Evolutionary conservation across 2,113 vertebrate species (phyloP).

Genomic region (Dendropsophus ebraccatus): DNA sequence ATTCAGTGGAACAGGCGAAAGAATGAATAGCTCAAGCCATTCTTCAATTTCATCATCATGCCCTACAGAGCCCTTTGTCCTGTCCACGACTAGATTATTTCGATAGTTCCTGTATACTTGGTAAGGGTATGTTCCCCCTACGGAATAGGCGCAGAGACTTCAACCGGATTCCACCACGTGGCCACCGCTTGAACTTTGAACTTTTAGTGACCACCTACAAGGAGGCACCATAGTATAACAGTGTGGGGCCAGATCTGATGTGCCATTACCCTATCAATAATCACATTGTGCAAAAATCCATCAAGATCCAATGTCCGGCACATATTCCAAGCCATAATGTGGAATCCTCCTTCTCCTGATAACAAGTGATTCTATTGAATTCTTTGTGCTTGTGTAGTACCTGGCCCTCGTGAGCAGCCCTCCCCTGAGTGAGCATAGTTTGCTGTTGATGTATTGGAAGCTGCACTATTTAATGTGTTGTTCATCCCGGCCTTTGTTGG

Average conservation of each 20-base stretch:
- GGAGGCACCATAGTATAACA: too few species aligned
- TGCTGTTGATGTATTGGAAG: neutral
- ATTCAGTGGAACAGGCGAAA: neutral
- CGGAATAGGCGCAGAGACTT: too few species aligned
- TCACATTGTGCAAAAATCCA: too few species aligned
- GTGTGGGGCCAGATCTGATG: too few species aligned
- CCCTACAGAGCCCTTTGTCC: neutral
- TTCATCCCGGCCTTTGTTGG: conserved; percentile 3
- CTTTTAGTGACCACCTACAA: too few species aligned
- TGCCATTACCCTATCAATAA: too few species aligned
- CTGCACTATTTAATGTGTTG: conserved; percentile 25
- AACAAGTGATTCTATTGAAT: neutral
- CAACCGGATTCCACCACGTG: too few species aligned
- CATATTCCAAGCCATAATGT: too few species aligned
- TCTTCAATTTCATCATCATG: neutral
- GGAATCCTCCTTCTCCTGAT: too few species aligned
- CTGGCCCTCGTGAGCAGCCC: neutral
- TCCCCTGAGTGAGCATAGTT: neutral
- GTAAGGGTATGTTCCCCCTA: too few species aligned
- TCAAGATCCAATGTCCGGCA: too few species aligned
- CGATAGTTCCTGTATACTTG: neutral
- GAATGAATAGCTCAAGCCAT: neutral
- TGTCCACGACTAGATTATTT: neutral
- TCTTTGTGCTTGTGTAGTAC: neutral
- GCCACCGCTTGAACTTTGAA: too few species aligned